Percentiles rank a stretch among this genome's conserved stretches.
Conservation (phyloP, 2,888 invertebrate genomes). For the Sarcophaga carnaria region DNA sequence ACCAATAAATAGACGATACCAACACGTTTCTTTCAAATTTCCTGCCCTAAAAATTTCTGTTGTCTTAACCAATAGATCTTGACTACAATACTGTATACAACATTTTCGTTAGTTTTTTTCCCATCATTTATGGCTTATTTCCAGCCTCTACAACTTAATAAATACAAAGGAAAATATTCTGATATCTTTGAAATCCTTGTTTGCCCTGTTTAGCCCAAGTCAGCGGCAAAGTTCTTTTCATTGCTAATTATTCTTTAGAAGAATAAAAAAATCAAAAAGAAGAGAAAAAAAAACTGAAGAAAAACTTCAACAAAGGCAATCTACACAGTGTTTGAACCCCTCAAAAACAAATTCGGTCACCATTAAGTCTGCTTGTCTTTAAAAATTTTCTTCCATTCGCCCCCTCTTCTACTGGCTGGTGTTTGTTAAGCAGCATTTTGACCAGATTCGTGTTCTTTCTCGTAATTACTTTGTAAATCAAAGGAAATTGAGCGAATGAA, state of each 20-base stretch:
- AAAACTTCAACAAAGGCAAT: too few species aligned
- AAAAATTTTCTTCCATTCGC: neutral
- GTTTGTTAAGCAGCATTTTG: constrained; percentile 12
- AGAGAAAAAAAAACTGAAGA: too few species aligned
- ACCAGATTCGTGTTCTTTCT: constrained; percentile 47
- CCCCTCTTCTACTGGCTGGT: neutral
- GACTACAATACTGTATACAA: too few species aligned
- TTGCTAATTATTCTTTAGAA: constrained; percentile 11
- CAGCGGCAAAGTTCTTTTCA: neutral
- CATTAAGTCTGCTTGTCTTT: neutral
- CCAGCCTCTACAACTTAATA: too few species aligned
- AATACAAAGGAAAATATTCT: neutral
- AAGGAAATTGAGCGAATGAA: constrained; percentile 79
- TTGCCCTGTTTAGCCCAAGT: neutral
- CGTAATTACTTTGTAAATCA: constrained; percentile 78
- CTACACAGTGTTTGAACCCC: too few species aligned
- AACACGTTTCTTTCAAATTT: constrained; percentile 30
- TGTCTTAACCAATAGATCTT: too few species aligned
- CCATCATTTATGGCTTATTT: too few species aligned
- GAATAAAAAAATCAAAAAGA: neutral
- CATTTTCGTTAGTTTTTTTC: constrained; percentile 55
- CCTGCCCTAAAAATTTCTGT: neutral
- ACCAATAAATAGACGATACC: neutral
- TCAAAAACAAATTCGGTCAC: neutral
- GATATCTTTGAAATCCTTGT: constrained; percentile 66